Conservation (phyloP, 2,888 invertebrate species). For the Pomacea canaliculata region DNA sequence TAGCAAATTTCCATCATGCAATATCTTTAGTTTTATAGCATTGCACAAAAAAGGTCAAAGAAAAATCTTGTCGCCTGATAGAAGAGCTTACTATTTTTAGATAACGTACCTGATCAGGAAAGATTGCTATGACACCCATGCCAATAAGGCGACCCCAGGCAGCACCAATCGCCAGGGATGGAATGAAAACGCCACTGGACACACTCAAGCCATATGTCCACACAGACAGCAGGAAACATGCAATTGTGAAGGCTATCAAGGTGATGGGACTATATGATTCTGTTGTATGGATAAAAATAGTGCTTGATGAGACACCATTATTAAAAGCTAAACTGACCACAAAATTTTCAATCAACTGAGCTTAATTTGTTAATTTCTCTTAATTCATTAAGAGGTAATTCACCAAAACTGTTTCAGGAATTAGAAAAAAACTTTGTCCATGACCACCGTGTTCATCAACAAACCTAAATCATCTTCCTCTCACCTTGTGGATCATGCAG, state of each 20-base stretch:
- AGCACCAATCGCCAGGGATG: slow-evolving; percentile 92
- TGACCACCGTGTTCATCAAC: background rate
- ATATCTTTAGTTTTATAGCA: no score
- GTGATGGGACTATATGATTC: slow-evolving; percentile 51
- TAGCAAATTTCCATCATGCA: no score
- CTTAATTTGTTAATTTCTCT: no score
- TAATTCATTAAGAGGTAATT: no score
- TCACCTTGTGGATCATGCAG: slow-evolving; percentile 90
- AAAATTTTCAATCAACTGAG: no score
- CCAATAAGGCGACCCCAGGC: slow-evolving; percentile 96
- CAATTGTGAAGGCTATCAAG: slow-evolving; percentile 72
- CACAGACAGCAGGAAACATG: slow-evolving; percentile 89
- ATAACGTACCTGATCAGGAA: slow-evolving; percentile 66
- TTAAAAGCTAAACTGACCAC: no score
- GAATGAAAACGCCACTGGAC: slow-evolving; percentile 94
- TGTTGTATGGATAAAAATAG: slow-evolving; percentile 39
- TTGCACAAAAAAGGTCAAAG: no score
- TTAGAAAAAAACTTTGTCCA: no score
- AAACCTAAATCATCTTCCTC: slow-evolving; percentile 4
- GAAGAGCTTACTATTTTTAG: no score
- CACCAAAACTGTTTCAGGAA: no score
- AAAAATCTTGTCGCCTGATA: no score
- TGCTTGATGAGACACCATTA: background rate
- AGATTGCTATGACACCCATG: slow-evolving; percentile 72
- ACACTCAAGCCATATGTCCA: slow-evolving; percentile 95